phyloP scores from a whole-genome alignment of 1,140 invertebrate species.

The Maconellicoccus hirsutus region DNA sequence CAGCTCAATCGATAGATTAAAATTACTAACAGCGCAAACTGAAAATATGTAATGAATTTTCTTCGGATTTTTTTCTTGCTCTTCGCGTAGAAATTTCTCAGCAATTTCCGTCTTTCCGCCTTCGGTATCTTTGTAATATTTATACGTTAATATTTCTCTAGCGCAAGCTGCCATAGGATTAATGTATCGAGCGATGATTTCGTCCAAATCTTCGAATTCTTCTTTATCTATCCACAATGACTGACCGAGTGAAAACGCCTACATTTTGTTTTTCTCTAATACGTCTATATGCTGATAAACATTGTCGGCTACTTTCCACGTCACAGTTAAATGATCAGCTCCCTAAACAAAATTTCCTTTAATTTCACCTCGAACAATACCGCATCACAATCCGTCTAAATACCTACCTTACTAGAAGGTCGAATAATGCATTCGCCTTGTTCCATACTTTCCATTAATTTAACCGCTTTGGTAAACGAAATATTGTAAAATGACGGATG shows the following conservation, averaged over 20 bases:
- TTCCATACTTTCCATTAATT: conserved; percentile 79
- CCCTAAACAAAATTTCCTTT: conserved; percentile 42
- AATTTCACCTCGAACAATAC: not conserved
- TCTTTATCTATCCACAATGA: conserved; percentile 76
- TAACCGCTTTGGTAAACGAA: conserved; percentile 81
- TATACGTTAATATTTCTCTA: conserved; percentile 80
- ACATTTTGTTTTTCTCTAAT: conserved; percentile 90
- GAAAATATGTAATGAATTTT: conserved; percentile 88
- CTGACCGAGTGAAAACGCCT: conserved; percentile 86
- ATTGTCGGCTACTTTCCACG: conserved; percentile 95
- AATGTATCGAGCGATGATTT: conserved; percentile 93
- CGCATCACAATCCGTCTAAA: not conserved
- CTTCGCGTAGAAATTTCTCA: conserved; percentile 73
- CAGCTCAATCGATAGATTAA: not conserved
- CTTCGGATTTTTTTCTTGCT: conserved; percentile 70
- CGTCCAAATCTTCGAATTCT: conserved; percentile 96
- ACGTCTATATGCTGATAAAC: conserved; percentile 95
- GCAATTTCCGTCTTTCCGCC: conserved; percentile 66
- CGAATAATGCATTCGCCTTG: conserved; percentile 93
- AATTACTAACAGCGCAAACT: conserved; percentile 49
- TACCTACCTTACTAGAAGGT: conserved; percentile 76
- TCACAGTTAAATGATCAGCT: conserved; percentile 88
- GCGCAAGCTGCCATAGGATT: conserved; percentile 90
- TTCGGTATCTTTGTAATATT: conserved; percentile 68
- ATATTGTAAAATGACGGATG: conserved; percentile 98